phyloP scores from a whole-genome alignment of 1,140 invertebrate species.

The Heliconius eleuchia region DNA sequence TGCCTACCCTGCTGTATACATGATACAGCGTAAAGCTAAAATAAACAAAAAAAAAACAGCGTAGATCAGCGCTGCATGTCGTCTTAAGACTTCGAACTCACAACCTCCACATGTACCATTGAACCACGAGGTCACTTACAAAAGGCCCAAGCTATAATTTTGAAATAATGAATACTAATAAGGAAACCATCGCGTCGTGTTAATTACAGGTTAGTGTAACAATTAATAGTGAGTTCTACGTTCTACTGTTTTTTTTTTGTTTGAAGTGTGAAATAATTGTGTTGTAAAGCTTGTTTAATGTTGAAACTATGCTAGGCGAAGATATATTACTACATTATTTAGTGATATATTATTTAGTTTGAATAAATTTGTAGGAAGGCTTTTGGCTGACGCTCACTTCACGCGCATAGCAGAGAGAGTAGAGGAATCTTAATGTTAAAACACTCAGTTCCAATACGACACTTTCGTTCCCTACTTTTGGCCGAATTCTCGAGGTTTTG shows the following conservation, averaged over 20 bases:
- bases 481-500: too few species aligned
- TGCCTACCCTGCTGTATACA: background rate
- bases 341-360: too few species aligned
- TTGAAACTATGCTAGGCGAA: slow-evolving; percentile 19
- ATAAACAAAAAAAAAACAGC: background rate
- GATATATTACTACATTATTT: too few species aligned
- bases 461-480: too few species aligned
- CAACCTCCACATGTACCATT: too few species aligned
- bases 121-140: too few species aligned
- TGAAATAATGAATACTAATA: slow-evolving; percentile 18
- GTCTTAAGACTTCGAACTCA: too few species aligned
- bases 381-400: background rate
- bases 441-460: background rate
- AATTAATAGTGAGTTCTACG: slow-evolving; percentile 3
- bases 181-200: background rate
- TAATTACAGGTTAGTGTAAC: slow-evolving; percentile 21
- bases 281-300: background rate
- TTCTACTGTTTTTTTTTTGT: slow-evolving; percentile 24
- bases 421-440: background rate
- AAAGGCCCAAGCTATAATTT: slow-evolving; percentile 1
- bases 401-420: background rate
- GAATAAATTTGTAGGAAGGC: too few species aligned
- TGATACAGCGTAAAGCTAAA: background rate
- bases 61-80: too few species aligned
- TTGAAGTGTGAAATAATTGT: slow-evolving; percentile 29